Base-by-base conservation (phyloP, 2,888 invertebrate species). In the Scaptomyza polygonia region DNA sequence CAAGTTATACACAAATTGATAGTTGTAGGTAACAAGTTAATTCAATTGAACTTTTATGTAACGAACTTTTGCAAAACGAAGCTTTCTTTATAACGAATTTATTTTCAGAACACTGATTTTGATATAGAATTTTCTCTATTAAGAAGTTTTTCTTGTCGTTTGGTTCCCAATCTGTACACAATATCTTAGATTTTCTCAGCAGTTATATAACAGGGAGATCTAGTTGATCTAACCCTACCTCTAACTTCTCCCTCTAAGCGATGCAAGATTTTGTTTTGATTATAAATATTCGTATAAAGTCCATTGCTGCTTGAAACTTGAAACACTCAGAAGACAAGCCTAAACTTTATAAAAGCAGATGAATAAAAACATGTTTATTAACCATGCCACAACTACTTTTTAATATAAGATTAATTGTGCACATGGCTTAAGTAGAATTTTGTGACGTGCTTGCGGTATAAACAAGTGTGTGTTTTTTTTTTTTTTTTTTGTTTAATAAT, bases 231-330 rank as follows among this genome's bases (percentile, higher is more conserved):
- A 25, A 25, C 12, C 47, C 12, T 8, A 8, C 8, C n/a, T 7
- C 2, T 39, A 29, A 29, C 36, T 48, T n/a, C 29, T 7, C 18
- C 21, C 21, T 47, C 27, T 27, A 7, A 18, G n/a, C n/a, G 5
- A 18, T 47, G 27, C 55, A 55, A 8, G 29, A 9, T 29, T 27
- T 18, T 16, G 9, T 18, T 11, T 47, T 47, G 12, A 11, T n/a
- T 34, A 21, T 55, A 29, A 48, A 12, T 11, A 34, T 8, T 49
- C n/a, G 40, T 9, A 49, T 25, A 1, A 34, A 25, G 21, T 32
- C 43, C 8, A 21, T 16, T 39, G 39, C 12, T 27, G 39, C 49
- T 9, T 14, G 9, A 51, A 56, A 56, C 56, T 51, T 51, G 56
- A 51, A 40, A 25, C 9, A 18, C 5, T 14, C 9, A 42, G 9